phyloP scores from a whole-genome alignment of 2,797 vertebrate genomes.

The Otolemur crassicaudatus region DNA sequence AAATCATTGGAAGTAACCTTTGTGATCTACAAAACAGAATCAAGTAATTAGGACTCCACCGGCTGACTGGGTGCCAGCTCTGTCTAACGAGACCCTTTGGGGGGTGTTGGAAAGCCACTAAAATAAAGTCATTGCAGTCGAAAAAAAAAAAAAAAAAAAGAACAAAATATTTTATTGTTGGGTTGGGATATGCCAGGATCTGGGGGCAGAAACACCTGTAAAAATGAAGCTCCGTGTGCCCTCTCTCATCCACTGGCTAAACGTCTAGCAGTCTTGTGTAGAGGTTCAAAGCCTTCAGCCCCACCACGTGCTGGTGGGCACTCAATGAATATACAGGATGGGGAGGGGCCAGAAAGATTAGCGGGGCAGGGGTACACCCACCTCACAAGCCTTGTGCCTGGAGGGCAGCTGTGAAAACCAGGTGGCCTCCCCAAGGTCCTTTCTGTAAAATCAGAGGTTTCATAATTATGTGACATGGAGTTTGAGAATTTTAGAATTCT shows the following conservation, averaged over 20 bases:
- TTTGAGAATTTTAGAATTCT: background rate
- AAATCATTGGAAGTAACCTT: no score
- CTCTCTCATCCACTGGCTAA: background rate
- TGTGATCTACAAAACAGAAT: no score
- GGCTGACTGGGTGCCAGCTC: no score
- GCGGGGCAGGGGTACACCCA: background rate
- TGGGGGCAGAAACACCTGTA: background rate
- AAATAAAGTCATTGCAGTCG: no score
- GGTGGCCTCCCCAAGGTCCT: background rate
- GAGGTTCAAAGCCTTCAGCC: background rate
- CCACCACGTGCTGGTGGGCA: background rate
- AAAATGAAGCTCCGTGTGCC: background rate
- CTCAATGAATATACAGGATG: background rate
- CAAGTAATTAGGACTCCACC: no score
- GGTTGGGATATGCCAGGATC: background rate
- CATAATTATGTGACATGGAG: background rate
- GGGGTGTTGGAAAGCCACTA: no score
- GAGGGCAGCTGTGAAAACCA: background rate
- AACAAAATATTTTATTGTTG: no score
- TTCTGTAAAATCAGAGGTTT: background rate
- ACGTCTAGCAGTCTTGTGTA: background rate
- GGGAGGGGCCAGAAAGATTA: background rate
- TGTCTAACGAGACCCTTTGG: no score
- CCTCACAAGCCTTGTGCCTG: accelerated
- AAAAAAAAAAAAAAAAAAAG: no score